A percentile compares a stretch with the other conserved stretches of the same genome.
Evolutionary conservation across 2,113 vertebrate species (phyloP).

Genomic region (Semnornis frantzii): DNA sequence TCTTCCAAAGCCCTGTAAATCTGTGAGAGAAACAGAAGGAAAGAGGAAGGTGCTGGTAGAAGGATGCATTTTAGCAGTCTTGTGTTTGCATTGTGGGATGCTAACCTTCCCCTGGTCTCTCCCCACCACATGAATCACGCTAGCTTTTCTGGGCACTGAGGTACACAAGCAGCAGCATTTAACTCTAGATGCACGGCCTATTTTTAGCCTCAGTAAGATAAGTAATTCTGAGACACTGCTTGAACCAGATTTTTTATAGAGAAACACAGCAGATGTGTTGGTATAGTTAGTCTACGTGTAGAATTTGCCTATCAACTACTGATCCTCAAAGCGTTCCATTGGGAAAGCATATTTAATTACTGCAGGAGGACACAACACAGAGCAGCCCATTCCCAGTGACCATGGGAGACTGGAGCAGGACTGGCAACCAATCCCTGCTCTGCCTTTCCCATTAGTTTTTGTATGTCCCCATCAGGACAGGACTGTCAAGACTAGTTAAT

Average conservation of each 20-base stretch:
- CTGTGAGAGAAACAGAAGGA: neutral
- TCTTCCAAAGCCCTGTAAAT: neutral
- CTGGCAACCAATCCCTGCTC: neutral
- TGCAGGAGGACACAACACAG: neutral
- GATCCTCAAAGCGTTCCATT: neutral
- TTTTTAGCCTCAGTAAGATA: neutral
- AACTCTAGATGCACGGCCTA: neutral
- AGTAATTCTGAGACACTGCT: neutral
- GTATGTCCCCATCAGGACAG: accelerated
- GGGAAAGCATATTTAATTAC: neutral
- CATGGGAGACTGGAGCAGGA: neutral
- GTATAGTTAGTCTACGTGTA: neutral
- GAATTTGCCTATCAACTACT: neutral
- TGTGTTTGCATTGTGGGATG: neutral
- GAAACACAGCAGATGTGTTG: neutral
- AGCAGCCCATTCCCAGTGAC: neutral
- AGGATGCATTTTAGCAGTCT: neutral
- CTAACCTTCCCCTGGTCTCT: neutral
- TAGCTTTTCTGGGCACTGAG: neutral
- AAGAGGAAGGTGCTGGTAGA: neutral
- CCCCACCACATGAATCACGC: neutral
- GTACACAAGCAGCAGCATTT: neutral
- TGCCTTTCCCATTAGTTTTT: neutral
- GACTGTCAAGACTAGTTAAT: neutral
- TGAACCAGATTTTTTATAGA: neutral